A percentile compares a stretch with the other conserved stretches of the same genome.
phyloP scores from a whole-genome alignment of 2,113 vertebrate genomes.

The Bufo gargarizans region DNA sequence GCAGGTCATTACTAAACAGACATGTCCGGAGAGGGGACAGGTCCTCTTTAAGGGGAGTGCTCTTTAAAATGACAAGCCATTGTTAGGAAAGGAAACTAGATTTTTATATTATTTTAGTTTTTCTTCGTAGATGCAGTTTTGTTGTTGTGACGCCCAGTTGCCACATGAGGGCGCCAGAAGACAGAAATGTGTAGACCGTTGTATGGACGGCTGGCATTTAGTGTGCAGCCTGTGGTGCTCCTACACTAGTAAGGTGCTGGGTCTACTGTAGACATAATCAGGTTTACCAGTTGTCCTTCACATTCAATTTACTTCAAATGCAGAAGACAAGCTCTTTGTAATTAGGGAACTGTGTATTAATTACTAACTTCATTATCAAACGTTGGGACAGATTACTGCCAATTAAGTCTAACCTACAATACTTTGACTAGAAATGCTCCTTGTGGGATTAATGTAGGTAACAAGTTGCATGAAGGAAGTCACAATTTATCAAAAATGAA shows the following conservation, averaged over 20 bases:
- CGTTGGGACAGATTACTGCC: conserved; percentile 12
- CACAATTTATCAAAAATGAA: neutral
- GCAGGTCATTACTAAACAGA: no score
- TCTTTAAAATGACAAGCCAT: no score
- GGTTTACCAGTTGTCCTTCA: conserved; percentile 50
- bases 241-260: conserved; percentile 21
- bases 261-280: conserved; percentile 30
- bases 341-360: conserved; percentile 35
- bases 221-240: conserved; percentile 30
- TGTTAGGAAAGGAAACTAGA: no score
- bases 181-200: neutral
- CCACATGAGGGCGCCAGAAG: conserved; percentile 37
- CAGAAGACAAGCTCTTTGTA: conserved; percentile 14
- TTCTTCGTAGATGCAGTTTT: neutral
- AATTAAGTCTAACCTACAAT: conserved; percentile 43
- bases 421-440: conserved; percentile 1
- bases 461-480: neutral
- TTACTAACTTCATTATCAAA: conserved; percentile 27
- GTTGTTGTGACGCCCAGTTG: neutral
- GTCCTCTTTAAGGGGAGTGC: no score
- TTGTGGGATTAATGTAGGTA: neutral
- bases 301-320: conserved; percentile 48
- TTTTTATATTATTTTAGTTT: neutral
- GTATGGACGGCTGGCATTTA: neutral
- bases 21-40: no score